phyloP scores from a whole-genome alignment of 2,888 invertebrate genomes.

The Muschampia plurimacula region DNA sequence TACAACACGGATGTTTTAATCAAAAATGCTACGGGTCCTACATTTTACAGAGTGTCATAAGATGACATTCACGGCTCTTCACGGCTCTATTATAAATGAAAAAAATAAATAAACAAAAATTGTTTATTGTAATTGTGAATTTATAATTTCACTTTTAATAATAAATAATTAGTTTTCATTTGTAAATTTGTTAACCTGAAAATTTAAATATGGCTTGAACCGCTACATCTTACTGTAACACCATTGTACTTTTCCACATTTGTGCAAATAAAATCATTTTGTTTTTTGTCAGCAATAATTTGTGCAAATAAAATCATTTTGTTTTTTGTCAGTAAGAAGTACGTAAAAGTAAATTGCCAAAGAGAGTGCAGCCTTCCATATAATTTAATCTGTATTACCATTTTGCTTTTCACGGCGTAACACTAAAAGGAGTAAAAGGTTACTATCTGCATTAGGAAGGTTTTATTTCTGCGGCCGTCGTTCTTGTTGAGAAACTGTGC shows the following conservation, averaged over 20 bases:
- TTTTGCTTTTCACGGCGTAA: conserved; percentile 7
- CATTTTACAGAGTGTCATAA: too few species aligned
- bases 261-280: not conserved
- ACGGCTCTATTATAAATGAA: not conserved
- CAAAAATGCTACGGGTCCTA: not conserved
- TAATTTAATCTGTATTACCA: conserved; percentile 21
- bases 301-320: not conserved
- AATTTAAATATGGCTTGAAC: too few species aligned
- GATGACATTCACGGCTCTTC: not conserved
- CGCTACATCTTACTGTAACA: too few species aligned
- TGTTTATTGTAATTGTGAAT: too few species aligned
- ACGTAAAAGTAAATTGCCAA: not conserved
- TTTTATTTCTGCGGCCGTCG: conserved; percentile 22
- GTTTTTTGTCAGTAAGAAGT: not conserved
- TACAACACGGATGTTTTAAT: not conserved
- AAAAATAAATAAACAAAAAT: too few species aligned
- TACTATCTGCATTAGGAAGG: conserved; percentile 19
- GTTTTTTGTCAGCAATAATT: not conserved
- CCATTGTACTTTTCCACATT: too few species aligned
- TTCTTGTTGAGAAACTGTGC: conserved; percentile 23
- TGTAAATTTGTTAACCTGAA: too few species aligned
- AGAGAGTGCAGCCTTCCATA: conserved; percentile 10
- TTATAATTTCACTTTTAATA: too few species aligned
- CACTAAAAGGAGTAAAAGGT: conserved; percentile 29
- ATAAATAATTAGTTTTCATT: too few species aligned